phyloP scores from a whole-genome alignment of 1,140 invertebrate genomes.

The Drosophila sproati region DNA sequence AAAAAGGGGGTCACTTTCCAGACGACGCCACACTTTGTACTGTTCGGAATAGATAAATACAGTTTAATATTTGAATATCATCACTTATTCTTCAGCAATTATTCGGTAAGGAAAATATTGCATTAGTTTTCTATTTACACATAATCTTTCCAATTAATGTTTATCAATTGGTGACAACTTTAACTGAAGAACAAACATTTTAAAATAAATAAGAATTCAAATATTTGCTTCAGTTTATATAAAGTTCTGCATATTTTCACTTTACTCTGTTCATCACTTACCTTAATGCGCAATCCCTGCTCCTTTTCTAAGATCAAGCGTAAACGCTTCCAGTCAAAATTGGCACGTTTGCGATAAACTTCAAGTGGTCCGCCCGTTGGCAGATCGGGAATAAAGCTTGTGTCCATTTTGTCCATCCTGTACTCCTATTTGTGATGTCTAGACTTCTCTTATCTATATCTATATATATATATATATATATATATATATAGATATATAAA shows the following conservation, averaged over 20 bases:
- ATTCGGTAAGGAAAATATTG: too few relatives aligned
- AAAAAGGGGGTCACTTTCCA: constrained; percentile 94
- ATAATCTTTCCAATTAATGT: too few relatives aligned
- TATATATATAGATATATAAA: too few relatives aligned
- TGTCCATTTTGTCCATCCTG: constrained; percentile 64
- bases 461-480: too few relatives aligned
- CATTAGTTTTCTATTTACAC: too few relatives aligned
- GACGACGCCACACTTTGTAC: constrained; percentile 92
- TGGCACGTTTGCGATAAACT: constrained; percentile 89
- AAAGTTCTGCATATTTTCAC: too few relatives aligned
- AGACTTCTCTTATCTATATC: neutral
- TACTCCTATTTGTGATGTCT: too few relatives aligned
- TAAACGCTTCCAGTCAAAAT: constrained; percentile 93
- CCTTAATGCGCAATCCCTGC: constrained; percentile 90
- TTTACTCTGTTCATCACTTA: constrained; percentile 72
- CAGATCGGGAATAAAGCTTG: constrained; percentile 86
- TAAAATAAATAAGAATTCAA: too few relatives aligned
- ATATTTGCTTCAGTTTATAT: too few relatives aligned
- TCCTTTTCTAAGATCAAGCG: constrained; percentile 90
- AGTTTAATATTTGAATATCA: neutral
- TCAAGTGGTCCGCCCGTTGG: constrained; percentile 89
- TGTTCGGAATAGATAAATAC: constrained; percentile 83
- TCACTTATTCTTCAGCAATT: too few relatives aligned
- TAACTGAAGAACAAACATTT: too few relatives aligned
- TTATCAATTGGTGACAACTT: too few relatives aligned